Conservation (phyloP, 2,797 vertebrate genomes). For the Halcyon chelicuti region DNA sequence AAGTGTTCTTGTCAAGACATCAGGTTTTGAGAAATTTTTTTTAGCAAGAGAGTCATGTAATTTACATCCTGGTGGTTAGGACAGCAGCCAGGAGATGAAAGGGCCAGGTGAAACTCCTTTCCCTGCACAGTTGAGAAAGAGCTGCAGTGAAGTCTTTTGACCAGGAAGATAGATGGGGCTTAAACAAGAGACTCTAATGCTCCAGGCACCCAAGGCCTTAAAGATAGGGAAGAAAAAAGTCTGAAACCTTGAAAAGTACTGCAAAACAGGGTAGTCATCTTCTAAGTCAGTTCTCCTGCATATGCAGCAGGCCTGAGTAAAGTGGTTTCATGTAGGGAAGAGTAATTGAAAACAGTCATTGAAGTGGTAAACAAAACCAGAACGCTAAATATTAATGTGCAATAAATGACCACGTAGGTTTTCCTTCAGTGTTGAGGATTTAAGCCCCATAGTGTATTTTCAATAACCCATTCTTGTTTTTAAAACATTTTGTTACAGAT, state of each 20-base stretch:
- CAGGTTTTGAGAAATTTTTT: slow-evolving; percentile 10
- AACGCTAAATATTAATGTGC: slow-evolving; percentile 35
- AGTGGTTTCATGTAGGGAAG: slow-evolving; percentile 47
- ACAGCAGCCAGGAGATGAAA: neutral
- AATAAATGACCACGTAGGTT: slow-evolving; percentile 27
- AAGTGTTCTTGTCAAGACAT: neutral
- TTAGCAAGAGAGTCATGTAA: neutral
- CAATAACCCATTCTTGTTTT: slow-evolving; percentile 52
- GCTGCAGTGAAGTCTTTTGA: neutral
- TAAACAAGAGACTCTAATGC: neutral
- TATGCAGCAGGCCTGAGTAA: slow-evolving; percentile 29
- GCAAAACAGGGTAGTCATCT: slow-evolving; percentile 29
- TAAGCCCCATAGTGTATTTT: slow-evolving; percentile 18
- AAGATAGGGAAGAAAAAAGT: slow-evolving; percentile 22
- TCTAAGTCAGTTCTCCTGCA: slow-evolving; percentile 24
- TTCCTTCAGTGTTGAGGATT: slow-evolving; percentile 41
- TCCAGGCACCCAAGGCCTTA: neutral
- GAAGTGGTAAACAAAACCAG: slow-evolving; percentile 65
- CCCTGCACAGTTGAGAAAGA: neutral
- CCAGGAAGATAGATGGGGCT: neutral
- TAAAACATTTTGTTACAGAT: slow-evolving; percentile 58
- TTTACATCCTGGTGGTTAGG: neutral
- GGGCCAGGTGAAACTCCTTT: slow-evolving; percentile 7
- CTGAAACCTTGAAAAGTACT: slow-evolving; percentile 40
- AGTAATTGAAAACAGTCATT: slow-evolving; percentile 67